phyloP scores from a whole-genome alignment of 2,113 vertebrate species.

The Mus pahari region DNA sequence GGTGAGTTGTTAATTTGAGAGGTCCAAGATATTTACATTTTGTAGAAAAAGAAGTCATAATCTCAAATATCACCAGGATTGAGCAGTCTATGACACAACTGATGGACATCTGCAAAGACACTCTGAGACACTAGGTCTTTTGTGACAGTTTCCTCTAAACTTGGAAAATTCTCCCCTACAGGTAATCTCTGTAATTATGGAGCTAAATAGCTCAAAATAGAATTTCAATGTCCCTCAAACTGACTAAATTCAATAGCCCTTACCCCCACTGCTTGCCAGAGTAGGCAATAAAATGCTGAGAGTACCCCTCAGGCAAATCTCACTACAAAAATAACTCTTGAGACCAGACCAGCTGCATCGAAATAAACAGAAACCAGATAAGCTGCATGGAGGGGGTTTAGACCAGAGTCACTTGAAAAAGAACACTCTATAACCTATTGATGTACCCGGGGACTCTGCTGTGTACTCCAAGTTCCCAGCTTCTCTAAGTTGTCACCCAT shows the following conservation, averaged over 20 bases:
- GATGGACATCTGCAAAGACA: not conserved
- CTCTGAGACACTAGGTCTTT: not conserved
- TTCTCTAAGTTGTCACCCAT: not conserved
- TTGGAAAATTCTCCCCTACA: not conserved
- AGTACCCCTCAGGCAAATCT: not conserved
- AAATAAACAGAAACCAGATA: not conserved
- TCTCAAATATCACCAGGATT: not conserved
- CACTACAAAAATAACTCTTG: not conserved
- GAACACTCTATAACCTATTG: no score
- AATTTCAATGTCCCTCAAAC: not conserved
- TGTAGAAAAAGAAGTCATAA: not conserved
- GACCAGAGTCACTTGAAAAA: not conserved
- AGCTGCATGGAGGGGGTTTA: not conserved
- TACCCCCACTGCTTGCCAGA: not conserved
- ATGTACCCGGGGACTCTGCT: not conserved
- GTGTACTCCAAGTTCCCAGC: no score
- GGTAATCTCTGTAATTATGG: not conserved
- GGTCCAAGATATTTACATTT: not conserved
- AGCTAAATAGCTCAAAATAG: not conserved
- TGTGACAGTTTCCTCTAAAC: not conserved
- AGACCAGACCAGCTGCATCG: not conserved
- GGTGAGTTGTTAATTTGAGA: not conserved
- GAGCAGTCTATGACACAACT: not conserved
- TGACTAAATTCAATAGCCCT: not conserved
- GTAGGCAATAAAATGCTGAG: not conserved